phyloP scores from a whole-genome alignment of 2,888 invertebrate species.

The Drosophila rubida region DNA sequence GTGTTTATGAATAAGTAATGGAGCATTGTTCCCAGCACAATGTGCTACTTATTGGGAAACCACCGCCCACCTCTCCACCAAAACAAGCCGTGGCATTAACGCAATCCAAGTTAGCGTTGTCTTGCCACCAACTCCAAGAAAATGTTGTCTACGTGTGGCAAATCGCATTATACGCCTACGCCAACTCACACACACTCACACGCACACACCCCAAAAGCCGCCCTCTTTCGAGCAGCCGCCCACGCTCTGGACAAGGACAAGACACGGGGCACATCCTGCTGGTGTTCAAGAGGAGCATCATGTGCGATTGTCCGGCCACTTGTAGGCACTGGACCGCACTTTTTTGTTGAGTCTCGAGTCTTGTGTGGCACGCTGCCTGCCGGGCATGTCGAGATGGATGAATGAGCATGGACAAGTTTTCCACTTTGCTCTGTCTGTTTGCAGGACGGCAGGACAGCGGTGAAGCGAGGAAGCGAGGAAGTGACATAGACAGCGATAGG shows the following conservation, averaged over 20 bases:
- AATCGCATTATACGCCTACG: conserved; percentile 64
- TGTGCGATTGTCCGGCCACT: conserved; percentile 57
- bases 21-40: conserved; percentile 23
- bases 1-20: conserved; percentile 49
- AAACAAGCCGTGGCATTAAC: conserved; percentile 2
- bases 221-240: not conserved
- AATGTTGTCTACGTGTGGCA: conserved; percentile 53
- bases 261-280: conserved; percentile 2
- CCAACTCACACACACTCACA: conserved; percentile 1
- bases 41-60: conserved; percentile 20
- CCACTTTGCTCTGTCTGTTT: conserved; percentile 34
- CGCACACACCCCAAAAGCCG: not conserved
- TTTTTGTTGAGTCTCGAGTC: conserved; percentile 18
- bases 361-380: conserved; percentile 10
- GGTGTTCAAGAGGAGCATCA: conserved; percentile 17
- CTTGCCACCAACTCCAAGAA: not conserved
- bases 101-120: conserved; percentile 11
- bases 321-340: conserved; percentile 40
- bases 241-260: conserved; percentile 7
- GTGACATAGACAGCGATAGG: not conserved
- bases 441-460: not conserved
- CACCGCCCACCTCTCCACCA: not conserved
- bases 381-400: conserved; percentile 67
- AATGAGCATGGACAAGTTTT: conserved; percentile 75
- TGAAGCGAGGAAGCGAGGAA: not conserved